These are phyloP conservation scores for Gasterosteus nipponicus DNA, from an alignment of 2,113 vertebrate species.

Conservation along the genomic window DNA sequence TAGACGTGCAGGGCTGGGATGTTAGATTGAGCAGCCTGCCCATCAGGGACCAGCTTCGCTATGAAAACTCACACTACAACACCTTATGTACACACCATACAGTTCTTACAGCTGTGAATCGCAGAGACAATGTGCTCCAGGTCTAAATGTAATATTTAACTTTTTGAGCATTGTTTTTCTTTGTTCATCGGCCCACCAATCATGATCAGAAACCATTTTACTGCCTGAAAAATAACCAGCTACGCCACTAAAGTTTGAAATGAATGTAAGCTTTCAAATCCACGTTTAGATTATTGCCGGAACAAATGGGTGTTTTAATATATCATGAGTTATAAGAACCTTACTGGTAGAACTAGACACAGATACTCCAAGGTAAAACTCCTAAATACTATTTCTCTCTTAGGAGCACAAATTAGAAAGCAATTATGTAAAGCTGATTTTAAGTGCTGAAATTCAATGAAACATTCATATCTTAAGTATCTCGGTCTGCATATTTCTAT, in stretches of 20 bases:
- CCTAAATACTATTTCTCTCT: constrained; percentile 11
- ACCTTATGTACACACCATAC: not conserved
- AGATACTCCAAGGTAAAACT: constrained; percentile 22
- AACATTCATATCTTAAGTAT: constrained; percentile 26
- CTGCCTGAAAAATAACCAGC: not conserved
- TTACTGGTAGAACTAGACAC: not conserved
- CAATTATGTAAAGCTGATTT: constrained; percentile 33
- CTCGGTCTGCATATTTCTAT: constrained; percentile 2
- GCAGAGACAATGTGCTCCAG: not conserved
- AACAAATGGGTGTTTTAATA: constrained; percentile 28
- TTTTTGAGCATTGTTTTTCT: not conserved
- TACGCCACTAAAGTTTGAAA: not conserved
- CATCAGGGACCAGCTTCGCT: constrained; percentile 36
- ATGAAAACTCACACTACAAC: constrained; percentile 24
- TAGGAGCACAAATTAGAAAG: not conserved
- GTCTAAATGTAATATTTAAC: not conserved
- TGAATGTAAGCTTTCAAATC: not conserved
- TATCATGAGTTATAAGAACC: constrained; percentile 11
- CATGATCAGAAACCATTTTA: not conserved
- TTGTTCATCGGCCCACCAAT: not conserved
- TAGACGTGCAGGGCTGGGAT: constrained; percentile 51
- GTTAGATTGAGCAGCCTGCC: constrained; percentile 48
- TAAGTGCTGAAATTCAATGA: constrained; percentile 5
- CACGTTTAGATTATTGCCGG: not conserved
- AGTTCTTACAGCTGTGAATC: not conserved